Conservation (phyloP, 1,140 invertebrate genomes). For the Papilio polyxenes region DNA sequence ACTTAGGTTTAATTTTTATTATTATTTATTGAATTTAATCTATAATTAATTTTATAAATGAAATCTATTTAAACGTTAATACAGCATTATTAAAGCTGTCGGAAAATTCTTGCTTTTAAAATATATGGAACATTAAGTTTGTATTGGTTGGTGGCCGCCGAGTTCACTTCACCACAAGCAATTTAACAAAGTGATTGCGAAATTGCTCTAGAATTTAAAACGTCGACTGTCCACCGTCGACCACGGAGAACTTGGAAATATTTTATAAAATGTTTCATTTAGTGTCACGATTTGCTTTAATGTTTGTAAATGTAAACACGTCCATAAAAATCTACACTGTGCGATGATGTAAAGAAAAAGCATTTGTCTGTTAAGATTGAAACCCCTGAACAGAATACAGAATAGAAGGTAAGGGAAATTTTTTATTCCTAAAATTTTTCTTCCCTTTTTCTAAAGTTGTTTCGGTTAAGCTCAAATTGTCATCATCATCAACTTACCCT, state of each 20-base stretch:
- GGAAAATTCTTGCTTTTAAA: slow-evolving; percentile 21
- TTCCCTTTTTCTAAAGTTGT: too few relatives aligned
- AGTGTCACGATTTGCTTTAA: not conserved
- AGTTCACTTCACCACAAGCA: slow-evolving; percentile 39
- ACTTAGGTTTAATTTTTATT: not conserved
- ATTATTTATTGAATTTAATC: not conserved
- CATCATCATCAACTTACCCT: too few relatives aligned
- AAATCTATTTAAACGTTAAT: not conserved
- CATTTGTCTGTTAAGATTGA: too few relatives aligned
- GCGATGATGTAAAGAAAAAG: too few relatives aligned
- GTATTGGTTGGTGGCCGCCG: slow-evolving; percentile 28
- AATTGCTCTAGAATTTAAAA: slow-evolving; percentile 39
- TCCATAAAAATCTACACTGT: not conserved
- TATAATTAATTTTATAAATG: not conserved
- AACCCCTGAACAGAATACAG: too few relatives aligned
- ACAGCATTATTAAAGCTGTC: slow-evolving; percentile 1
- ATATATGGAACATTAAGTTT: slow-evolving; percentile 31
- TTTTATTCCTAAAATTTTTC: too few relatives aligned
- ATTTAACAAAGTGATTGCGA: slow-evolving; percentile 39
- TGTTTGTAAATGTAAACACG: not conserved
- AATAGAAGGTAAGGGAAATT: too few relatives aligned
- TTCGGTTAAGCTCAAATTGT: too few relatives aligned
- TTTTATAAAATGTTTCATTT: slow-evolving; percentile 21
- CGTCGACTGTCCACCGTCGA: slow-evolving; percentile 17
- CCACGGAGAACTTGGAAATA: not conserved